Evolutionary conservation across 2,113 vertebrate species (phyloP).

Genomic region (Pangasianodon gigas): DNA sequence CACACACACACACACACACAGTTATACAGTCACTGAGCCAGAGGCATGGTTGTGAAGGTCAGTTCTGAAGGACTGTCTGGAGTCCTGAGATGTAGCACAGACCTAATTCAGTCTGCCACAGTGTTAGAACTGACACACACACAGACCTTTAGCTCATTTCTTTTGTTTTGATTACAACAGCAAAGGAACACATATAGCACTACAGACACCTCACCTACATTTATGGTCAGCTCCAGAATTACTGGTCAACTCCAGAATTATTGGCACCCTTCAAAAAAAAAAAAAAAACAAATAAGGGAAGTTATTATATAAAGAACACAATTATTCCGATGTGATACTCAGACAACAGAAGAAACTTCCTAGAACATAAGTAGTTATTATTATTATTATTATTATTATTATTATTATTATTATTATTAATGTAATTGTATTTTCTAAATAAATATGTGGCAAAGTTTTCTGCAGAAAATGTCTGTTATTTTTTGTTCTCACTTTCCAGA

Average conservation of each 20-base stretch:
- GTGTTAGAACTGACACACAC: not conserved
- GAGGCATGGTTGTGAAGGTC: conserved; percentile 22
- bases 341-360: no score
- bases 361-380: no score
- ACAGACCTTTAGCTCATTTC: not conserved
- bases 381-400: not conserved
- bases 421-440: no score
- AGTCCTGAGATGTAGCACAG: conserved; percentile 11
- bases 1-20: conserved; percentile 21
- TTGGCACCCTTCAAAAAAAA: not conserved
- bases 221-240: not conserved
- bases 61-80: not conserved
- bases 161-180: not conserved
- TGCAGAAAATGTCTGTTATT: no score
- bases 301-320: no score
- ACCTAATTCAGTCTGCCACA: conserved; percentile 37
- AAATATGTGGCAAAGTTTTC: no score
- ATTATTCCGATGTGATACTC: no score
- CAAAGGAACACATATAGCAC: not conserved
- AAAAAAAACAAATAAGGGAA: no score
- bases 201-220: not conserved
- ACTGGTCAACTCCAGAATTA: not conserved
- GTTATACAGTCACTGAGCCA: conserved; percentile 2
- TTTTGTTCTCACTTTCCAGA: no score
- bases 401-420: not conserved